phyloP scores from a whole-genome alignment of 2,888 invertebrate species.

The Agrenia bidenticulata region DNA sequence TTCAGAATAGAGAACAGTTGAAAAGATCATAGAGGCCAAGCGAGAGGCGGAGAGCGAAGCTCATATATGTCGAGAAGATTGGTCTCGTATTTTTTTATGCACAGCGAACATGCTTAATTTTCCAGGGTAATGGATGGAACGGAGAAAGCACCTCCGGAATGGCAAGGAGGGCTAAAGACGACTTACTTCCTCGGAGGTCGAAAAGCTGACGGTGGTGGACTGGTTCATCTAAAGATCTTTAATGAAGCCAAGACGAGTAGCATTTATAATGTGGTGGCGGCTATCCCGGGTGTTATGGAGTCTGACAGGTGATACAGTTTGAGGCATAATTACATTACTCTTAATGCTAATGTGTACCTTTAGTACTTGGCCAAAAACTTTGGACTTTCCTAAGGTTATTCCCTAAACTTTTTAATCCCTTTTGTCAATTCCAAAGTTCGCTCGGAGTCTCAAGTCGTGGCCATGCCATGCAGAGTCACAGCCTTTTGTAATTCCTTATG shows the following conservation, averaged over 20 bases:
- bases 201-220: conserved; percentile 22
- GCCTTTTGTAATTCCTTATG: too few species aligned
- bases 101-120: background rate
- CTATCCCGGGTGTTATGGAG: conserved; percentile 50
- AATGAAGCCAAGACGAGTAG: conserved; percentile 49
- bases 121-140: conserved; percentile 36
- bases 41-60: too few species aligned
- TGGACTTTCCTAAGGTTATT: conserved; percentile 12
- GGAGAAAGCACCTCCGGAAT: conserved; percentile 41
- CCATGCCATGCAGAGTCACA: too few species aligned
- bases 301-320: conserved; percentile 51
- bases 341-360: conserved; percentile 7
- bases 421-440: too few species aligned
- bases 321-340: conserved; percentile 10
- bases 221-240: conserved; percentile 43
- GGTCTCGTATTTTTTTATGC: too few species aligned
- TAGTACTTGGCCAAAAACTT: conserved; percentile 3
- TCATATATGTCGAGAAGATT: too few species aligned
- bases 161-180: conserved; percentile 48
- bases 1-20: too few species aligned
- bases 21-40: too few species aligned
- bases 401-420: conserved; percentile 9
- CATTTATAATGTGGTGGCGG: conserved; percentile 51
- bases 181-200: conserved; percentile 35
- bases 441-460: too few species aligned